Percentiles rank a stretch among this genome's conserved stretches.
Conservation (phyloP, 2,888 invertebrate species). For the Drosophila histrio region DNA sequence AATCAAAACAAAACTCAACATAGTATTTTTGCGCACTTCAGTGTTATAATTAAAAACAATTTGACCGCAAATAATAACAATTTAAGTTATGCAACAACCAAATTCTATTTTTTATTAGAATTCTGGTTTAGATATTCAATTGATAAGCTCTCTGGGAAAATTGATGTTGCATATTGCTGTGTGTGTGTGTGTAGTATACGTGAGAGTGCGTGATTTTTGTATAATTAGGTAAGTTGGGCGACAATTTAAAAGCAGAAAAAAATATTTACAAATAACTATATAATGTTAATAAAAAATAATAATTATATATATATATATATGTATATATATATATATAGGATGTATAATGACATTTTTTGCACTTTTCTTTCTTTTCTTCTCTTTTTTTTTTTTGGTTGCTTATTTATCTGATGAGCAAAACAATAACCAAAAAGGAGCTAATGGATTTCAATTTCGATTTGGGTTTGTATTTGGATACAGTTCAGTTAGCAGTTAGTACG, state of each 20-base stretch:
- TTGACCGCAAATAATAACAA: constrained; percentile 41
- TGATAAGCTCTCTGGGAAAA: constrained; percentile 31
- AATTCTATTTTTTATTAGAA: constrained; percentile 29
- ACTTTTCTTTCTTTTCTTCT: constrained; percentile 50
- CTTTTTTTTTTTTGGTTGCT: constrained; percentile 50
- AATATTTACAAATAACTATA: constrained; percentile 74
- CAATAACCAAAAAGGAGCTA: constrained; percentile 46
- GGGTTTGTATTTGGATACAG: constrained; percentile 18
- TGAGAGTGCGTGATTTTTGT: constrained; percentile 22
- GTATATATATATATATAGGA: too few relatives aligned
- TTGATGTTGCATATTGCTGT: constrained; percentile 9
- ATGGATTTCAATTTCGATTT: constrained; percentile 27
- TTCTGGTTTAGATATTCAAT: constrained; percentile 11
- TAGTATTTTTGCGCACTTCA: constrained; percentile 47
- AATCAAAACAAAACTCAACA: constrained; percentile 55
- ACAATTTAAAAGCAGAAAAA: constrained; percentile 71
- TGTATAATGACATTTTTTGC: constrained; percentile 41
- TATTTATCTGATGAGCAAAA: constrained; percentile 44
- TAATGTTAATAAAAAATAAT: constrained; percentile 54
- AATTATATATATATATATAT: too few relatives aligned
- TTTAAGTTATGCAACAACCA: constrained; percentile 53
- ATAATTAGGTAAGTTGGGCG: constrained; percentile 45
- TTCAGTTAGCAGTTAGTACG: constrained; percentile 3
- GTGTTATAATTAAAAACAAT: constrained; percentile 43
- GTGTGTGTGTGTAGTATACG: constrained; percentile 21